Base-by-base conservation (phyloP, 2,113 vertebrate genomes). In the Tretioscincus oriximinensis region DNA sequence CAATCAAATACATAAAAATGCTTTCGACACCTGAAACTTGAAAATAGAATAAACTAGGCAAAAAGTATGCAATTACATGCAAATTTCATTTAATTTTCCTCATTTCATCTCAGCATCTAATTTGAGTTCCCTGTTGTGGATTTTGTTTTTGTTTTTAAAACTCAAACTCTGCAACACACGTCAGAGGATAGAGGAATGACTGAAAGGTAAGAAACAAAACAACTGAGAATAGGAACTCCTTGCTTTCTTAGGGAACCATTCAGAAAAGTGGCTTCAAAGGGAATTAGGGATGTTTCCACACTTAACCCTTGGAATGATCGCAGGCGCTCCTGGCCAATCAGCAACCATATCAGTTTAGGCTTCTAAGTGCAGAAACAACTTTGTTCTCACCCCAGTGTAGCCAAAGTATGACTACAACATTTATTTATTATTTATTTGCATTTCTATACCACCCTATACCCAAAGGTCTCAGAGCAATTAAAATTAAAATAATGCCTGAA, bases 31-130 rank as follows among this genome's bases (percentile, higher is more conserved):
- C 80, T 82, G 66, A 76, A 82, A 76, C 80, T 69, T 82, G n/a
- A n/a, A 76, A 82, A 58, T 47, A 64, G 73, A 82, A 82, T 31
- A 49, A 82, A 70, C 66, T 82, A 76, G 66, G 66, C 80, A 82
- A 82, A 81, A 82, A 82, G 78, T 82, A 76, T 82, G 73, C 73
- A 82, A 76, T 76, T 82, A 76, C 73, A 76, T 76, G 80, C 80
- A 82, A 76, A 82, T 82, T 54, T 70, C 35, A 63, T n/a, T 49
- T 76, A 76, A 82, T 82, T 82, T 76, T 54, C 80, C 76, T 82
- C 76, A 82, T 82, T 82, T 76, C 22, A 41, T 70, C 80, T 76
- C 73, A 82, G 80, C 73, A 63, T 82, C 64, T 76, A 82, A 63
- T 82, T 82, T 76, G 54, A 58, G 28, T 70, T 82, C 70, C 80